Evolutionary conservation across 2,888 invertebrate species (phyloP).

Genomic region (Heliothis peltigera): DNA sequence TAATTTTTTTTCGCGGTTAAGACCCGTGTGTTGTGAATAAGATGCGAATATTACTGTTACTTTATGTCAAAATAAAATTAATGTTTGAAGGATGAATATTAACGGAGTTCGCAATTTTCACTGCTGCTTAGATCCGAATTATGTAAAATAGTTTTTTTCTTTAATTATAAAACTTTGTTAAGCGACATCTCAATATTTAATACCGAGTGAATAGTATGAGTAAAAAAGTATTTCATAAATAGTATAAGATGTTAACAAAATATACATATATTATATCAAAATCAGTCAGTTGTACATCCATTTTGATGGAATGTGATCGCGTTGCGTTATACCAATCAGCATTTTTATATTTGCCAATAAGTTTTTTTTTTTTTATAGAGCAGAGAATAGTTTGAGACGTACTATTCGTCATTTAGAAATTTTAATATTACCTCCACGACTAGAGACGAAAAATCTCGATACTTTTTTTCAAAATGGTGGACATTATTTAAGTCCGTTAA

Average conservation of each 20-base stretch:
- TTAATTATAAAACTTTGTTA: neutral
- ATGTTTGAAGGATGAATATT: too few species aligned
- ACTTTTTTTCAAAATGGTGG: neutral
- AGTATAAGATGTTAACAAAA: neutral
- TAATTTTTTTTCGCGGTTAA: too few species aligned
- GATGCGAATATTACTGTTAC: too few species aligned
- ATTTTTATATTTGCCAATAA: neutral
- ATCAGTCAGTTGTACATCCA: slow-evolving; percentile 1
- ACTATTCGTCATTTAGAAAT: neutral
- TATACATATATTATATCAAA: neutral
- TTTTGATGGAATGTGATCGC: neutral
- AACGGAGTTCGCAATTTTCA: too few species aligned
- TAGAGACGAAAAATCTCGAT: neutral
- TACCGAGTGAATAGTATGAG: neutral
- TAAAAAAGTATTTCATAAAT: neutral
- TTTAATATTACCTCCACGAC: neutral
- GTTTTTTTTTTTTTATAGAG: slow-evolving; percentile 1
- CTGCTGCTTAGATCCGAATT: neutral
- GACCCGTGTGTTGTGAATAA: too few species aligned
- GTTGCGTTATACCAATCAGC: too few species aligned
- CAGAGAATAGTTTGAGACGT: neutral
- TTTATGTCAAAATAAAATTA: too few species aligned
- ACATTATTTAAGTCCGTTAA: neutral
- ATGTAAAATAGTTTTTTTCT: neutral
- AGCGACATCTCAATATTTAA: neutral